Base-by-base conservation (phyloP, 2,797 vertebrate species). In the Xiphorhynchus erythropygius region DNA sequence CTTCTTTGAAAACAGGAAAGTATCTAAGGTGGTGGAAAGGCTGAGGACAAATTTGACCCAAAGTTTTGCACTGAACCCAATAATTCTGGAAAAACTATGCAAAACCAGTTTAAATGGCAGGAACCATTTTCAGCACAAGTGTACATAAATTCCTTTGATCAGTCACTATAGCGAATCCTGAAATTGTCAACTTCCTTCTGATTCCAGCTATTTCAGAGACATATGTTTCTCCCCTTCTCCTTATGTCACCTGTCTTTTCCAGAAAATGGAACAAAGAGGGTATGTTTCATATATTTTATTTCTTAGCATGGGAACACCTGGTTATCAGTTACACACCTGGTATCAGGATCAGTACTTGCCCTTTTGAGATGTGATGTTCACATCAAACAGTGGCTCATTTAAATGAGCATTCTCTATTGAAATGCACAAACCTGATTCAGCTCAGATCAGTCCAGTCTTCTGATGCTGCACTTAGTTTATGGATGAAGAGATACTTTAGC, bases 381-480 rank as follows among this genome's bases (percentile, higher is more conserved):
- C 76, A 71, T 88, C 93, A 90, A 90, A 86, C 10, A 35, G 62
- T 49, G 52, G 53, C 79, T 78, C 18, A 50, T 77, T 92, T 60
- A 82, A 95, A 94, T 65, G 64, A 86, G 17, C 35, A n/a, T 56
- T 93, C 74, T 28, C 30, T n/a, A 42, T 27, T 49, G 37, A 92
- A 94, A 78, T 37, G 17, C 17, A 69, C 22, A 73, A 81, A 86
- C 50, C 81, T 70, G 64, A 83, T 95, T 24, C 75, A 89, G 4
- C 35, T 67, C 83, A 74, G 32, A 67, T 50, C 63, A 88, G 55
- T 57, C 68, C 87, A 37, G 32, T 55, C 63, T 79, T 94, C 71
- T 89, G 80, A 78, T 92, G 42, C 59, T 87, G 37, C 32, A 71
- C 83, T 78, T 87, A 60, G 90, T 91, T 91, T 75, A 49, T 42